Evolutionary conservation across 1,140 invertebrate genomes (phyloP).

Genomic region (Drosophila sp.): DNA sequence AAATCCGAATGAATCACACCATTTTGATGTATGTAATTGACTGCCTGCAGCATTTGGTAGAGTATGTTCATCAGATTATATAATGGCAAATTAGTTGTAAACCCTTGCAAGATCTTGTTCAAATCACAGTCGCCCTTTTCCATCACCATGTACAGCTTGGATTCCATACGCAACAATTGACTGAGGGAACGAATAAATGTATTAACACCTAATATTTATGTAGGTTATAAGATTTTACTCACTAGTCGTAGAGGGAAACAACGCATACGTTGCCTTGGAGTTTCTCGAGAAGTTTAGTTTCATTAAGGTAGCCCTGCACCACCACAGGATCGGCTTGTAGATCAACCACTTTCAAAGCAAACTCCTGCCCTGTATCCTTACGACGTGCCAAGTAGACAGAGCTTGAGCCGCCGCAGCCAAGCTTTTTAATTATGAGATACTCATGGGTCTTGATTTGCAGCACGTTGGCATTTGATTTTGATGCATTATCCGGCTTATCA

Average conservation of each 20-base stretch:
- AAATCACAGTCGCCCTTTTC: constrained; percentile 97
- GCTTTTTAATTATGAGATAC: constrained; percentile 73
- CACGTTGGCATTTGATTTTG: constrained; percentile 35
- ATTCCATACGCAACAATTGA: constrained; percentile 87
- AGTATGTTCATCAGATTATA: constrained; percentile 95
- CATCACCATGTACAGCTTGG: constrained; percentile 93
- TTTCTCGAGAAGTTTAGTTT: constrained; percentile 93
- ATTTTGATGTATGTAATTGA: constrained; percentile 95
- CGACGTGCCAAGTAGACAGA: constrained; percentile 73
- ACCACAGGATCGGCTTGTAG: constrained; percentile 90
- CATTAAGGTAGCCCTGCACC: constrained; percentile 94
- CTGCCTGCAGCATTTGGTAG: constrained; percentile 96
- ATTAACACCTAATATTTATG: not conserved
- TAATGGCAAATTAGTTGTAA: constrained; percentile 87
- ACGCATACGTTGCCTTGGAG: constrained; percentile 93
- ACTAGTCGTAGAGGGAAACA: constrained; percentile 95
- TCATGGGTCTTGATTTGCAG: constrained; percentile 71
- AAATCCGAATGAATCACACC: constrained; percentile 97
- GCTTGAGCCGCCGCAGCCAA: constrained; percentile 81
- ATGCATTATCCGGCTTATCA: constrained; percentile 11
- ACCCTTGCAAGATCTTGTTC: constrained; percentile 89
- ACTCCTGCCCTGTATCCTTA: constrained; percentile 63
- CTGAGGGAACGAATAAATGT: constrained; percentile 40
- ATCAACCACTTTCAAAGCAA: constrained; percentile 86
- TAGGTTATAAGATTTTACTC: constrained; percentile 85